Evolutionary conservation across 2,888 invertebrate species (phyloP), one percentile per base, ranked within the genome.

Genomic region (Tenthredo notha): DNA sequence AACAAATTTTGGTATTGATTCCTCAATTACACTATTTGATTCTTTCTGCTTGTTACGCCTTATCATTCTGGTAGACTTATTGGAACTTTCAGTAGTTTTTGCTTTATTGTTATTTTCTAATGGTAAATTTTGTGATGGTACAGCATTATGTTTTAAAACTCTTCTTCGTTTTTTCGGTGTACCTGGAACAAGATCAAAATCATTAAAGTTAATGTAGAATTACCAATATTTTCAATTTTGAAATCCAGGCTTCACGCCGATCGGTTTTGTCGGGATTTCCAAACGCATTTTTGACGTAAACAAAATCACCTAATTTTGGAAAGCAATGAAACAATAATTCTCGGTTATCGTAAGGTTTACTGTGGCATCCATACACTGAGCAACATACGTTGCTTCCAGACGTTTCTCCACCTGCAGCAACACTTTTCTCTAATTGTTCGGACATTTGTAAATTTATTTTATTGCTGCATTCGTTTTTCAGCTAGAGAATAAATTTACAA

Each of bases 61-160:
- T n/a, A n/a, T n/a, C n/a, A n/a, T n/a, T n/a, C n/a, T n/a, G n/a
- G n/a, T n/a, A n/a, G n/a, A n/a, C n/a, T n/a, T n/a, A n/a, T n/a
- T n/a, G n/a, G n/a, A n/a, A n/a, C n/a, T n/a, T n/a, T n/a, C 58
- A 65, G 65, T 65, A 65, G 21, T 2, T 21, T 65, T 9, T 7
- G 65, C 65, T 65, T 65, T 25, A 65, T 65, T n/a, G 21, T 21
- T 65, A 4, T 25, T 65, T 65, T 65, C 25, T 65, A 65, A 65
- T n/a, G 65, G 65, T 65, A 29, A 29, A 65, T 65, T 65, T 6
- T 65, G 65, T 65, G 65, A 65, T 65, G 65, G 65, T 21, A 65
- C 65, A 65, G 65, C 65, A 65, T 65, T 21, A 21, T 6, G 10
- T 65, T 65, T 65, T 29, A 65, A n/a, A 65, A 65, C 21, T 25